Evolutionary conservation across 2,797 vertebrate species (phyloP).

Genomic region (Echiichthys vipera): DNA sequence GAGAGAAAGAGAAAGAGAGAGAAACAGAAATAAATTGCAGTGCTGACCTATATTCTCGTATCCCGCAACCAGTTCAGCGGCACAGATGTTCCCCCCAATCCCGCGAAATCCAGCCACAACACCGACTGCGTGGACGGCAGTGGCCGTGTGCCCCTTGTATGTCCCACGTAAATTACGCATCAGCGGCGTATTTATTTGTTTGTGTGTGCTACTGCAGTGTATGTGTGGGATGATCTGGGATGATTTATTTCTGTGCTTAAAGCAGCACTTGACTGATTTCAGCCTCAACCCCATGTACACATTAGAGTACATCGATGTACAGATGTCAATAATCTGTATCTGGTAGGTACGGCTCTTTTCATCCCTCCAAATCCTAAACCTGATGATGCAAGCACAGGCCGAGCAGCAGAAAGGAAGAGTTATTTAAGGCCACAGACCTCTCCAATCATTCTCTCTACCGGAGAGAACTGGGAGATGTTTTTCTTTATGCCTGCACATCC

Average conservation of each 20-base stretch:
- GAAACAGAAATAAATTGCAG: conserved; percentile 73
- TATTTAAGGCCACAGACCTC: conserved; percentile 28
- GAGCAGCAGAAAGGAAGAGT: conserved; percentile 19
- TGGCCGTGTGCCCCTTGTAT: conserved; percentile 6
- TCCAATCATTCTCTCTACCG: conserved; percentile 18
- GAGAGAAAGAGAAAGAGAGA: conserved; percentile 22
- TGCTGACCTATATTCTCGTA: conserved; percentile 84
- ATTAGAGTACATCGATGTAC: no score
- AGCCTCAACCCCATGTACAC: neutral
- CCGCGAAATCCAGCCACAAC: conserved; percentile 59
- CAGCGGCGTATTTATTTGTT: conserved; percentile 15
- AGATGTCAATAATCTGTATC: conserved; percentile 40
- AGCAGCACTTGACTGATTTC: conserved; percentile 22
- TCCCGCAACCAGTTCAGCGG: conserved; percentile 66
- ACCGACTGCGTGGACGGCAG: conserved; percentile 19
- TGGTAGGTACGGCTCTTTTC: conserved; percentile 12
- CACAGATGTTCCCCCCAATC: conserved; percentile 77
- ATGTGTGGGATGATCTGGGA: conserved; percentile 33
- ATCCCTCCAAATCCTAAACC: conserved; percentile 40
- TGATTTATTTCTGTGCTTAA: conserved; percentile 41
- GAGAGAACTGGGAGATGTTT: neutral
- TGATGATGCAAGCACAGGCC: conserved; percentile 35
- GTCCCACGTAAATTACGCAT: conserved; percentile 17
- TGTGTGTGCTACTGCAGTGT: conserved; percentile 31
- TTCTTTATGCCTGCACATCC: neutral